phyloP scores from a whole-genome alignment of 1,140 invertebrate species.

The Brachionus sp. region DNA sequence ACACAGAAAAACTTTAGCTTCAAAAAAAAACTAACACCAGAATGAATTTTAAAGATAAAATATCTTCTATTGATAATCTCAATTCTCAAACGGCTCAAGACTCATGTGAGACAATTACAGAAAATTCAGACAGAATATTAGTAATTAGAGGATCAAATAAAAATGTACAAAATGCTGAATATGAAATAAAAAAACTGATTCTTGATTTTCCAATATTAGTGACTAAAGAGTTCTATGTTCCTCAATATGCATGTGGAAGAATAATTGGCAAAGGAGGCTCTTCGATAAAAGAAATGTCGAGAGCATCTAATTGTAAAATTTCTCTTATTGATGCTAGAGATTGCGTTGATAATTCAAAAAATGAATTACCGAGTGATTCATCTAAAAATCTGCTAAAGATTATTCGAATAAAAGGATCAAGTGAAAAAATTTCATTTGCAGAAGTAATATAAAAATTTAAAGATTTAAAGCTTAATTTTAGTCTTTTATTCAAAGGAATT shows the following conservation, averaged over 20 bases:
- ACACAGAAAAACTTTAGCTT: background rate
- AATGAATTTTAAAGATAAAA: slow-evolving; percentile 22
- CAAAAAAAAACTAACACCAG: slow-evolving; percentile 35
- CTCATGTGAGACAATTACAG: background rate
- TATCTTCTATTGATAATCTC: background rate
- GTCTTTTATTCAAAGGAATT: background rate
- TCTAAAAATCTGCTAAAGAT: background rate
- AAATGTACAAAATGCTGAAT: slow-evolving; percentile 24
- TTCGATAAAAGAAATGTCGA: slow-evolving; percentile 63
- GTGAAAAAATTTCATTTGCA: background rate
- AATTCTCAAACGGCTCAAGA: background rate
- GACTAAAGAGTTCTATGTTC: slow-evolving; percentile 53
- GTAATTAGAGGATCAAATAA: slow-evolving; percentile 11
- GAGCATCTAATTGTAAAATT: slow-evolving; percentile 9
- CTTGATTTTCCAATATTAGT: background rate
- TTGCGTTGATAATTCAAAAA: too few relatives aligned
- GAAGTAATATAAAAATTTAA: background rate
- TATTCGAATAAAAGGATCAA: background rate
- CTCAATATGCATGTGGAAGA: slow-evolving; percentile 58
- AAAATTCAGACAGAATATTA: background rate
- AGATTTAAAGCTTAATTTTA: background rate
- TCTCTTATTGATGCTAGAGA: background rate
- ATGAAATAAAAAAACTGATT: slow-evolving; percentile 20
- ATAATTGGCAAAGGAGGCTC: slow-evolving; percentile 67
- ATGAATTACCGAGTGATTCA: background rate